Base-by-base conservation (phyloP, 1,140 invertebrate genomes). In the Aphidius ervi region DNA sequence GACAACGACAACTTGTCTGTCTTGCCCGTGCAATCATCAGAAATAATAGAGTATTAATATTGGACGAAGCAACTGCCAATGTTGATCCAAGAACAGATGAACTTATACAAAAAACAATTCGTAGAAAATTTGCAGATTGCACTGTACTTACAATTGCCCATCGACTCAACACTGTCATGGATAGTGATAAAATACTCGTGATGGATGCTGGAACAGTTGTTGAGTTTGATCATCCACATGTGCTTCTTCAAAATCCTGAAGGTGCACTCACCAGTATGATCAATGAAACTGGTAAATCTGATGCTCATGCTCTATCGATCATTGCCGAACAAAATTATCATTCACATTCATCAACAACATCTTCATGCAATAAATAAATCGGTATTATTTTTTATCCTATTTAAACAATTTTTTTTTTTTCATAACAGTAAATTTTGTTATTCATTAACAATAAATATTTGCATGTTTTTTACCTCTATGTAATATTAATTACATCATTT, bases 11-110 rank as follows among this genome's bases (percentile, higher is more conserved):
- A 68, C 73, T 91, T n/a, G 72, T 91, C 1, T 91, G 89, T 64
- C 75, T 91, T 56, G 87, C 85, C 0, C 70, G 87, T 65, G 86
- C 87, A 4, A 82, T 91, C 58, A 70, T 90, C 6, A 77, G 84
- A 46, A 85, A 87, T 40, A 86, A 86, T 65, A 82, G 81, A 58
- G 82, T 92, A 64, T 69, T 91, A 0, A 82, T 91, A 62, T 68
- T 92, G 47, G 90, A 92, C 68, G 90, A 92, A 75, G 90, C 90
- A 0, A 91, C 90, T 0, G 89, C 90, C 3, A 87, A 89, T 58
- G 86, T 92, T 2, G 90, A 92, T 73, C 76, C 81, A 0, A 74
- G 87, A 79, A 82, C 81, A 0, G 81, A 82, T 59, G 67, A 71
- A n/a, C 67, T 82, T 1, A 82, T 82, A 57, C 82, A 83, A 59